Conservation (phyloP, 1,140 invertebrate genomes). For the Sitophilus oryzae region DNA sequence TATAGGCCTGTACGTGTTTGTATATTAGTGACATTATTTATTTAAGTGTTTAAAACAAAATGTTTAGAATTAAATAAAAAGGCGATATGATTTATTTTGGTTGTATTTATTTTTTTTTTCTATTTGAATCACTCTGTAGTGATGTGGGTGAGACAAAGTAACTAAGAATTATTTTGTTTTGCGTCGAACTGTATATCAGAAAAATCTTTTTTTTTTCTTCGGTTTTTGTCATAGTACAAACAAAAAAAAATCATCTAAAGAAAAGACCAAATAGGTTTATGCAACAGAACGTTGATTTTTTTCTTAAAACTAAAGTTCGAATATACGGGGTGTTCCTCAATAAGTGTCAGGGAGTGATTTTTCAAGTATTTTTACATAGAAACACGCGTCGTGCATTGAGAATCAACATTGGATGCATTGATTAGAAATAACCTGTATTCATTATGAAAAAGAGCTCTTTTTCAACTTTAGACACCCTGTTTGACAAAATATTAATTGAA, state of each 20-base stretch:
- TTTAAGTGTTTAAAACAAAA: slow-evolving; percentile 18
- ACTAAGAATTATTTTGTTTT: neutral
- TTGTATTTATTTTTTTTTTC: slow-evolving; percentile 16
- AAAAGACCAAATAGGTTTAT: neutral
- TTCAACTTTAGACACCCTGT: too few species aligned
- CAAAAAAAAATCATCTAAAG: neutral
- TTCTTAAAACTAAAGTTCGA: neutral
- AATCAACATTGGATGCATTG: too few species aligned
- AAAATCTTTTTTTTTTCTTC: neutral
- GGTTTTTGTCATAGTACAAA: neutral
- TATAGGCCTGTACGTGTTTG: slow-evolving; percentile 21
- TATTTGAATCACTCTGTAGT: slow-evolving; percentile 10
- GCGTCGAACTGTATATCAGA: neutral
- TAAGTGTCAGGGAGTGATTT: too few species aligned
- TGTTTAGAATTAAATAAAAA: slow-evolving; percentile 19
- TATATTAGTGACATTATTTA: slow-evolving; percentile 23
- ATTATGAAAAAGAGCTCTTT: too few species aligned
- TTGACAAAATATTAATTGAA: too few species aligned
- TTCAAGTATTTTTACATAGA: too few species aligned
- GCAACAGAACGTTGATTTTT: neutral
- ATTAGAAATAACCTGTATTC: too few species aligned
- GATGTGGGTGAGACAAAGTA: slow-evolving; percentile 17
- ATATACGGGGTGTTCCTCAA: too few species aligned
- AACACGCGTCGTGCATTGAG: too few species aligned
- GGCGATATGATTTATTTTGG: slow-evolving; percentile 13